Percentiles rank a stretch among this genome's conserved stretches.
These are phyloP conservation scores for Patiria miniata DNA, from an alignment of 35 echinoderm and acorn worm species.

Conservation along the genomic window DNA sequence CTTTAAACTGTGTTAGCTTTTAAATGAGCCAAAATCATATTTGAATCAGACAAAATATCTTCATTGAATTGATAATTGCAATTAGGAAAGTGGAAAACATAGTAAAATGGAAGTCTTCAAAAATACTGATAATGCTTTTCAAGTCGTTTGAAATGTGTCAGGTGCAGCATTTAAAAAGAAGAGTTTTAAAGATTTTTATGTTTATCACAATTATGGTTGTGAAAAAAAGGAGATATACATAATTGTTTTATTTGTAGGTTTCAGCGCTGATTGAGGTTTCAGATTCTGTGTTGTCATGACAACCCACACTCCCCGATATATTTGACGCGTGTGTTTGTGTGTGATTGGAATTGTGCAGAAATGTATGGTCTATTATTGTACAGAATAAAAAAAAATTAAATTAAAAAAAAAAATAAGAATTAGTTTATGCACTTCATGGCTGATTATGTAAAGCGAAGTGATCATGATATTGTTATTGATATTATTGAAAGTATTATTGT, in stretches of 20 bases:
- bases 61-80: too few relatives aligned
- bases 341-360: conserved; percentile 23
- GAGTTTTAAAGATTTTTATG: too few relatives aligned
- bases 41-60: too few relatives aligned
- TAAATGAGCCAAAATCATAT: too few relatives aligned
- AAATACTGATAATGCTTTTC: too few relatives aligned
- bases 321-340: not conserved
- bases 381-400: not conserved
- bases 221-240: conserved; percentile 6
- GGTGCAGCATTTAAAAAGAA: too few relatives aligned
- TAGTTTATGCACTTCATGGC: conserved; percentile 5
- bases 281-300: not conserved
- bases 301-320: conserved; percentile 2
- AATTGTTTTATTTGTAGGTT: conserved; percentile 30
- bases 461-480: conserved; percentile 2
- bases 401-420: too few relatives aligned
- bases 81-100: too few relatives aligned
- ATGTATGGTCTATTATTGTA: conserved; percentile 16
- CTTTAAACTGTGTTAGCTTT: too few relatives aligned
- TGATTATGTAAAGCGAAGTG: conserved; percentile 2
- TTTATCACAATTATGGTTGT: too few relatives aligned
- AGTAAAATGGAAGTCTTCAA: too few relatives aligned
- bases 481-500: not conserved
- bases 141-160: too few relatives aligned
- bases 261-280: not conserved